phyloP scores from a whole-genome alignment of 1,140 invertebrate genomes.

The Onthophagus taurus region DNA sequence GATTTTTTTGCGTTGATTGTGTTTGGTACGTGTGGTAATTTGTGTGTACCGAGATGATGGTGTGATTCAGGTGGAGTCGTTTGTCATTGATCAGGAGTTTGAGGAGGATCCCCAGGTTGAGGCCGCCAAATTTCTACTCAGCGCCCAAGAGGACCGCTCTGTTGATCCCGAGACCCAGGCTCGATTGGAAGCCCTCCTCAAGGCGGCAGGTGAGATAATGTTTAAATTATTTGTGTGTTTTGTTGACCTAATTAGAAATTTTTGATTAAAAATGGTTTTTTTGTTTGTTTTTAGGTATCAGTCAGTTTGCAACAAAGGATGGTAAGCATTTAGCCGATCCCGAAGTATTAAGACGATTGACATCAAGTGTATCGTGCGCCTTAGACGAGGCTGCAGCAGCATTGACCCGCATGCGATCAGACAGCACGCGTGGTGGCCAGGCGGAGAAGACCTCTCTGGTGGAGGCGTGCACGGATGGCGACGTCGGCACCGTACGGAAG shows the following conservation, averaged over 20 bases:
- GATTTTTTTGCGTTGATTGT: not conserved
- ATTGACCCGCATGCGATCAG: slow-evolving; percentile 86
- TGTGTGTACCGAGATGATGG: too few species aligned
- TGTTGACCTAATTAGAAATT: slow-evolving; percentile 1
- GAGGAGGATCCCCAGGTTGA: slow-evolving; percentile 60
- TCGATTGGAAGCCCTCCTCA: slow-evolving; percentile 74
- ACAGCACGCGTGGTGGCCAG: slow-evolving; percentile 46
- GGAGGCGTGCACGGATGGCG: slow-evolving; percentile 86
- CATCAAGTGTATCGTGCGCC: slow-evolving; percentile 83
- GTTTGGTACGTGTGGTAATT: not conserved
- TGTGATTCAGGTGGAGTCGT: slow-evolving; percentile 58
- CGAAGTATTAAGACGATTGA: slow-evolving; percentile 72
- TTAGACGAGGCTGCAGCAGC: slow-evolving; percentile 93
- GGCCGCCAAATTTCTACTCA: slow-evolving; percentile 68
- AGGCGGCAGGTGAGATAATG: slow-evolving; percentile 62
- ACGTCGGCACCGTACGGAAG: slow-evolving; percentile 80
- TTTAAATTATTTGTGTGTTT: not conserved
- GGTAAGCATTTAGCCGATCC: slow-evolving; percentile 70
- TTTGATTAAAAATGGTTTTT: not conserved
- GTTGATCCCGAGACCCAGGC: slow-evolving; percentile 86
- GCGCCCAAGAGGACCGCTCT: slow-evolving; percentile 63
- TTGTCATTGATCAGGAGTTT: slow-evolving; percentile 56
- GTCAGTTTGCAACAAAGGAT: slow-evolving; percentile 65
- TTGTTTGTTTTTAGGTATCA: slow-evolving; percentile 49
- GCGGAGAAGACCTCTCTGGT: slow-evolving; percentile 58